These are phyloP conservation scores for Pholis gunnellus DNA, from an alignment of 2,113 vertebrate genomes.

Conservation along the genomic window DNA sequence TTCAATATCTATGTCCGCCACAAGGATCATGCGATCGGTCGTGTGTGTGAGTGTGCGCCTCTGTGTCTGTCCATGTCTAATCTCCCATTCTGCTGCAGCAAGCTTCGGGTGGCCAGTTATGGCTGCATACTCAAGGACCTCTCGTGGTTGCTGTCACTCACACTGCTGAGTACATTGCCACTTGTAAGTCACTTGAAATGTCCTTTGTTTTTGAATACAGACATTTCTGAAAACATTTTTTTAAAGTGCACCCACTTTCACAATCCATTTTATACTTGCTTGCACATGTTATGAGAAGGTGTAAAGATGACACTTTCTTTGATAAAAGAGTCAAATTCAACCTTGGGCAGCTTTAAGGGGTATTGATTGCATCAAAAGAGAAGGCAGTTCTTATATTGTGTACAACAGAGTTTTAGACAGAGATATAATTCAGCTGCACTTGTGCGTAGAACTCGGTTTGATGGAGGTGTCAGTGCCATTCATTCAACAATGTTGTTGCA, in stretches of 20 bases:
- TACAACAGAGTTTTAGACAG: background rate
- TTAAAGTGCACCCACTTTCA: background rate
- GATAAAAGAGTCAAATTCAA: background rate
- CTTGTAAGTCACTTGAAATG: too few species aligned
- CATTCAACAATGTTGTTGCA: constrained; percentile 10
- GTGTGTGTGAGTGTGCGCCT: too few species aligned
- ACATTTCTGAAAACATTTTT: background rate
- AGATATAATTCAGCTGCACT: background rate
- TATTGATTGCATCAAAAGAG: background rate
- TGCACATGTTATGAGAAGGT: background rate
- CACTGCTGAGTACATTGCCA: too few species aligned
- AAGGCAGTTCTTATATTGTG: background rate
- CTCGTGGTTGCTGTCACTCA: too few species aligned
- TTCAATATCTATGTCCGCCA: background rate
- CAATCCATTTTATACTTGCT: background rate
- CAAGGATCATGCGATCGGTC: too few species aligned
- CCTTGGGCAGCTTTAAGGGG: background rate
- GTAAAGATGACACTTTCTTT: background rate
- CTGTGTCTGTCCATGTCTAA: too few species aligned
- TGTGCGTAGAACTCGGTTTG: background rate
- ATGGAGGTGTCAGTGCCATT: background rate
- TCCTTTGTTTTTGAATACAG: background rate
- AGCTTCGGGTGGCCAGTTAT: too few species aligned
- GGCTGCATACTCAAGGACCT: too few species aligned
- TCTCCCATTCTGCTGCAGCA: too few species aligned